Evolutionary conservation across 2,797 vertebrate species (phyloP), one percentile per base, ranked within the genome.

Genomic region (Caiman crocodilus): DNA sequence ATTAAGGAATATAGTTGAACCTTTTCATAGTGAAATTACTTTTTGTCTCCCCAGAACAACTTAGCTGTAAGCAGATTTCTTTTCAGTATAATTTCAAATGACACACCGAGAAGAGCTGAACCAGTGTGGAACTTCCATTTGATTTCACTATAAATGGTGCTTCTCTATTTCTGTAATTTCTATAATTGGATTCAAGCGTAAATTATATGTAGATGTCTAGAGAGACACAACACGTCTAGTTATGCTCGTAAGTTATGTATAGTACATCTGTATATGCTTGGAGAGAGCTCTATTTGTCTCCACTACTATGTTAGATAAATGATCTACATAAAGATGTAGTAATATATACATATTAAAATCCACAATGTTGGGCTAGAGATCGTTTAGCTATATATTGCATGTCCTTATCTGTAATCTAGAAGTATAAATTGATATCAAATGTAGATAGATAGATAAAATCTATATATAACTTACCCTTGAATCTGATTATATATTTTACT

Each of bases 31-130:
- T 30, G 71, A 65, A 71, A 32, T 30, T 55, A 30, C 2, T 73
- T 73, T 79, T 71, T 55, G 73, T 82, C 28, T 1, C 0, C 0
- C 25, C 20, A 56, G 56, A 71, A n/a, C 0, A 0, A 0, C 0
- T n/a, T 71, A 1, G 0, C 61, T 79, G 76, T 60, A 60, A 58
- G n/a, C 67, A 17, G 80, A 16, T 75, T 71, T 81, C 71, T 13
- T 35, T 75, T 76, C 57, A 25, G 55, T 0, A 0, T 3, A 28
- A 88, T 5, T 74, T 71, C 0, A 1, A 82, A 35, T 0, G 0
- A 67, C 14, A 4, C 1, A 0, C 76, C 17, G 89, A 69, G 69
- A 42, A 63, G 71, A 82, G 25, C 12, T 1, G 76, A 65, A 35
- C 15, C n/a, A 26, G 26, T 71, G 56, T 77, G 30, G 25, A 32